Conservation (phyloP, 2,113 vertebrate species). For the Candoia aspera region DNA sequence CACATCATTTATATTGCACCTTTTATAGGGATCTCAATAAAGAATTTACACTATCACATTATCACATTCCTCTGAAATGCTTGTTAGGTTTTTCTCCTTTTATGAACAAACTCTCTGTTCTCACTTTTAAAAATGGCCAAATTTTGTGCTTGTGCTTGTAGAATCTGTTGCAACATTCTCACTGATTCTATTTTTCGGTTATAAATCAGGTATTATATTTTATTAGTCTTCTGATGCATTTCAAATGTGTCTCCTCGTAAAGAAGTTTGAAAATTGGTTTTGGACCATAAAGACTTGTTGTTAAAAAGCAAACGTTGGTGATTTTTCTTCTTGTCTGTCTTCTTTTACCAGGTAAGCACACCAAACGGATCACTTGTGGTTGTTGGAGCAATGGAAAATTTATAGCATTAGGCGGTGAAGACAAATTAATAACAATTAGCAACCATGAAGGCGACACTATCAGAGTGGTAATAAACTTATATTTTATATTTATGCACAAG, state of each 20-base stretch:
- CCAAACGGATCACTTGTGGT: constrained; percentile 92
- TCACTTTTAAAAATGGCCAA: background rate
- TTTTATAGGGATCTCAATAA: too few species aligned
- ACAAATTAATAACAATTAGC: constrained; percentile 90
- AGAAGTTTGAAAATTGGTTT: background rate
- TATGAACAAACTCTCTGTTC: background rate
- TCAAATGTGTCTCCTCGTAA: background rate
- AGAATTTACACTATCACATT: background rate
- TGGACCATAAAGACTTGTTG: background rate
- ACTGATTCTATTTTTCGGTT: background rate
- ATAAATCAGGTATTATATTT: background rate
- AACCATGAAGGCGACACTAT: constrained; percentile 96
- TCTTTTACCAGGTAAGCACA: constrained; percentile 89
- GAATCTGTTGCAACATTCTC: background rate
- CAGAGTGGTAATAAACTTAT: constrained; percentile 81
- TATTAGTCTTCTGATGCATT: background rate
- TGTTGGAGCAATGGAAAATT: constrained; percentile 94
- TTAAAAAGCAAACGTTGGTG: background rate
- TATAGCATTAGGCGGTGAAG: constrained; percentile 92
- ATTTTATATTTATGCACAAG: background rate
- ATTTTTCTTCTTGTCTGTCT: constrained; percentile 13
- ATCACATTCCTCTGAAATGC: background rate
- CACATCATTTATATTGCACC: too few species aligned
- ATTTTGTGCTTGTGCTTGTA: background rate
- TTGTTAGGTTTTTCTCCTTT: background rate